A percentile compares a stretch with the other conserved stretches of the same genome.
These are phyloP conservation scores for Drymonia ruficornis DNA, from an alignment of 2,888 invertebrate species.

Conservation along the genomic window DNA sequence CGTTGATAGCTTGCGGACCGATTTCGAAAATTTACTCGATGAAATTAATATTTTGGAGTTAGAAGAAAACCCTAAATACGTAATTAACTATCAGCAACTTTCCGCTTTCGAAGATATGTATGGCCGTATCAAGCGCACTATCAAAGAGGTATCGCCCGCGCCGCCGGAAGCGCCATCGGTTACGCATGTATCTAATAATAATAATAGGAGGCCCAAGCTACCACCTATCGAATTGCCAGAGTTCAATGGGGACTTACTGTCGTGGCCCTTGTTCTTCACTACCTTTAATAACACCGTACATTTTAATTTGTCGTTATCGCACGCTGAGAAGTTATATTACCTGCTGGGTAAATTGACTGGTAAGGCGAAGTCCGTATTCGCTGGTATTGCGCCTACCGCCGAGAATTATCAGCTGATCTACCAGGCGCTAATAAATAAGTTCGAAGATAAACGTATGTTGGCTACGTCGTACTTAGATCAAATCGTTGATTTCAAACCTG, in stretches of 20 bases:
- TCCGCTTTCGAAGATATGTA: not conserved
- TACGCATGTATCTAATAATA: not conserved
- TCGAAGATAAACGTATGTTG: not conserved
- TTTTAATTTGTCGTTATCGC: not conserved
- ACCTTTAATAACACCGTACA: no score
- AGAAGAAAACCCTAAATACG: not conserved
- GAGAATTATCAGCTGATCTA: not conserved
- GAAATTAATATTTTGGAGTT: not conserved
- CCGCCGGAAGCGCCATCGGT: not conserved
- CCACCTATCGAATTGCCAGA: not conserved
- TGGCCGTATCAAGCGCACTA: constrained; percentile 2
- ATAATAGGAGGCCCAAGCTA: not conserved
- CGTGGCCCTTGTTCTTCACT: not conserved
- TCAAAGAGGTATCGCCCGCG: not conserved
- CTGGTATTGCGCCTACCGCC: not conserved
- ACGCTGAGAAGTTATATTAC: not conserved
- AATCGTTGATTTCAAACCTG: not conserved
- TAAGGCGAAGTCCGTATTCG: not conserved
- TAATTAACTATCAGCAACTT: not conserved
- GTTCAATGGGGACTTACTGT: not conserved
- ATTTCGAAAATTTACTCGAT: not conserved
- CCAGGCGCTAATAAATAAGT: not conserved
- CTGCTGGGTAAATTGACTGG: not conserved
- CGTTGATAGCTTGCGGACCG: not conserved
- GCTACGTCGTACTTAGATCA: not conserved